phyloP scores from a whole-genome alignment of 2,888 invertebrate species.

The Luperina testacea region DNA sequence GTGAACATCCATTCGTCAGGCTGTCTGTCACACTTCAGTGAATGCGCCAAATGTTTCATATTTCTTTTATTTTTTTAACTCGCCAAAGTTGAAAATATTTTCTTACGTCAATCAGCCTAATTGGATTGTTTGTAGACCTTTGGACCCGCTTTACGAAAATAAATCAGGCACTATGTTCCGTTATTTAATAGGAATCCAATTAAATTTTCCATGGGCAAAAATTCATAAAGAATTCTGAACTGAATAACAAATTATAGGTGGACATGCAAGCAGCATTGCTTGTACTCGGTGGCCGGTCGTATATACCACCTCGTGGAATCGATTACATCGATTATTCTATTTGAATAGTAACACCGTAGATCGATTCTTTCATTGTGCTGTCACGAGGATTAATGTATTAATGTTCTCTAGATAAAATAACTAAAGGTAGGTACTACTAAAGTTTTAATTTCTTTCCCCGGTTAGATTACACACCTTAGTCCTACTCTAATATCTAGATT shows the following conservation, averaged over 20 bases:
- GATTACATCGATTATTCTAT: constrained; percentile 38
- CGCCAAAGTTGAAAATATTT: constrained; percentile 33
- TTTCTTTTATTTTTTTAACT: constrained; percentile 36
- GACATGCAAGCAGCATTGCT: constrained; percentile 19
- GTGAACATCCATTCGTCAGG: constrained; percentile 66
- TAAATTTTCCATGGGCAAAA: background rate
- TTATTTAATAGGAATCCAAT: constrained; percentile 13
- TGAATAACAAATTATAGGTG: background rate
- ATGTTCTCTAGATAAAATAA: constrained; percentile 16
- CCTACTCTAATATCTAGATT: background rate
- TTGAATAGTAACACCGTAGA: constrained; percentile 21
- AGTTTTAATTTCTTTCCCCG: background rate
- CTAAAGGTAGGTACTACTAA: background rate
- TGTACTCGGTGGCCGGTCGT: constrained; percentile 19
- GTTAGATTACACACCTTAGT: background rate
- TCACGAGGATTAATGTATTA: constrained; percentile 21
- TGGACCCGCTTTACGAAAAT: constrained; percentile 38
- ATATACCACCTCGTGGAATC: constrained; percentile 14
- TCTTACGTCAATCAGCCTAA: constrained; percentile 48
- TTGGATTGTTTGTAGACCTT: constrained; percentile 45
- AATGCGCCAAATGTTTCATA: constrained; percentile 50
- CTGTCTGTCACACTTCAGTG: constrained; percentile 66
- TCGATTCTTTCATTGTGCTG: constrained; percentile 35
- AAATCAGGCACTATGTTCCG: background rate
- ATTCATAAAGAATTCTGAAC: constrained; percentile 14